phyloP scores from a whole-genome alignment of 2,113 vertebrate genomes.

The Triplophysa rosa region DNA sequence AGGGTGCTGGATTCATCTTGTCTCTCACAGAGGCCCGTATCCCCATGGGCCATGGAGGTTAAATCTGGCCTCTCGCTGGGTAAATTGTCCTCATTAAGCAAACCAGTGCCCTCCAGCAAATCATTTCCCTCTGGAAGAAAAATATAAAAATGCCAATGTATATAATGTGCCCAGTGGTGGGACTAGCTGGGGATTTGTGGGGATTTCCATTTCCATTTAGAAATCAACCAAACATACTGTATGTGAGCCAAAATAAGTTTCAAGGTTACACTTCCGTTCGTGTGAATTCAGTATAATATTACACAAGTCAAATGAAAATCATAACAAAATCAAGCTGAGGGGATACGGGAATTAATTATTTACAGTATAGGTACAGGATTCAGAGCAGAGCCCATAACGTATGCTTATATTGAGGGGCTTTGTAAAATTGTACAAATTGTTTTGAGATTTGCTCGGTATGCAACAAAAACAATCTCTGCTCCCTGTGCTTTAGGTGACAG shows the following conservation, averaged over 20 bases:
- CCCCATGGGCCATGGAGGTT: constrained; percentile 72
- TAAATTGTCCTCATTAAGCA: constrained; percentile 73
- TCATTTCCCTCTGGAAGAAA: constrained; percentile 83
- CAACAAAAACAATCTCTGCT: constrained; percentile 22
- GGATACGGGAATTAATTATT: constrained; percentile 8
- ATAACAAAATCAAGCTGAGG: not conserved
- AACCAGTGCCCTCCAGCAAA: constrained; percentile 76
- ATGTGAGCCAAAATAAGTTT: constrained; percentile 75
- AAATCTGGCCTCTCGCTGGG: constrained; percentile 71
- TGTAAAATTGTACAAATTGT: constrained; percentile 49
- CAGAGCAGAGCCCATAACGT: not conserved
- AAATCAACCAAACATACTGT: constrained; percentile 58
- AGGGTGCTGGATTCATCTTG: constrained; percentile 69
- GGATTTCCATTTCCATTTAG: constrained; percentile 69
- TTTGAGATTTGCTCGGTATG: constrained; percentile 39
- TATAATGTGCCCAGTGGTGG: constrained; percentile 70
- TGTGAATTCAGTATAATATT: not conserved
- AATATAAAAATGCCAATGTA: constrained; percentile 73
- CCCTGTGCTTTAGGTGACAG: constrained; percentile 21
- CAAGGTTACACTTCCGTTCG: not conserved
- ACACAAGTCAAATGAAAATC: constrained; percentile 1
- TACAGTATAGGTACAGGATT: not conserved
- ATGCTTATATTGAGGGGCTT: constrained; percentile 23
- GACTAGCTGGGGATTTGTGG: constrained; percentile 74
- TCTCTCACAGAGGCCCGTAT: constrained; percentile 71